Evolutionary conservation across 1,140 invertebrate species (phyloP).

Genomic region (Leguminivora glycinivorella): DNA sequence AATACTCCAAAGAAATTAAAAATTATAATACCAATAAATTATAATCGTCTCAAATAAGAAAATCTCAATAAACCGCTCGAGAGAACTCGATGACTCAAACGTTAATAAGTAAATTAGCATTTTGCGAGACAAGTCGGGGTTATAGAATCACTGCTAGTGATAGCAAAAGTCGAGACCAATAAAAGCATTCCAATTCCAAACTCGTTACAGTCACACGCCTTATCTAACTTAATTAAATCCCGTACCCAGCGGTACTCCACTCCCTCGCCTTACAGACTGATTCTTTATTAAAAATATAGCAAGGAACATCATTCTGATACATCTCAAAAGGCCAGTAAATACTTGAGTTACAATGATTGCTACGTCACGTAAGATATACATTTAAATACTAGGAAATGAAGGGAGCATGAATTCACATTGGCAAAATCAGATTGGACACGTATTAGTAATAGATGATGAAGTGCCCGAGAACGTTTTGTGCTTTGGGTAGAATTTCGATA

Average conservation of each 20-base stretch:
- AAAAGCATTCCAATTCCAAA: slow-evolving; percentile 49
- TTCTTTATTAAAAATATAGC: slow-evolving; percentile 52
- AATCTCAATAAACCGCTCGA: slow-evolving; percentile 44
- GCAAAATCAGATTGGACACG: slow-evolving; percentile 14
- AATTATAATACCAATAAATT: slow-evolving; percentile 47
- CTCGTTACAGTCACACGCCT: slow-evolving; percentile 68
- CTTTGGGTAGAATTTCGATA: slow-evolving; percentile 35
- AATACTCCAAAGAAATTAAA: slow-evolving; percentile 57
- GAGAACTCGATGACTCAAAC: slow-evolving; percentile 41
- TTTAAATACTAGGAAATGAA: slow-evolving; percentile 63
- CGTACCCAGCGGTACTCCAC: slow-evolving; percentile 67
- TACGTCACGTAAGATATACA: slow-evolving; percentile 68
- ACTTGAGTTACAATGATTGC: slow-evolving; percentile 67
- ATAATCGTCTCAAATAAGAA: slow-evolving; percentile 57
- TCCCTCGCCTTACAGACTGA: slow-evolving; percentile 35
- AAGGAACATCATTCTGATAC: slow-evolving; percentile 67
- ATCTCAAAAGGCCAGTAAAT: slow-evolving; percentile 67
- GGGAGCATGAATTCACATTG: slow-evolving; percentile 53
- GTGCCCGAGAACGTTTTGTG: slow-evolving; percentile 45
- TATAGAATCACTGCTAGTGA: slow-evolving; percentile 56
- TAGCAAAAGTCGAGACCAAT: slow-evolving; percentile 53
- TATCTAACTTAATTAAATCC: slow-evolving; percentile 63
- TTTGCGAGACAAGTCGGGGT: slow-evolving; percentile 55
- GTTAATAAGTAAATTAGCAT: slow-evolving; percentile 52
- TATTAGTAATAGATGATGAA: no score